These are phyloP conservation scores for Solenopsis invicta DNA, from an alignment of 1,140 invertebrate species.

Conservation along the genomic window DNA sequence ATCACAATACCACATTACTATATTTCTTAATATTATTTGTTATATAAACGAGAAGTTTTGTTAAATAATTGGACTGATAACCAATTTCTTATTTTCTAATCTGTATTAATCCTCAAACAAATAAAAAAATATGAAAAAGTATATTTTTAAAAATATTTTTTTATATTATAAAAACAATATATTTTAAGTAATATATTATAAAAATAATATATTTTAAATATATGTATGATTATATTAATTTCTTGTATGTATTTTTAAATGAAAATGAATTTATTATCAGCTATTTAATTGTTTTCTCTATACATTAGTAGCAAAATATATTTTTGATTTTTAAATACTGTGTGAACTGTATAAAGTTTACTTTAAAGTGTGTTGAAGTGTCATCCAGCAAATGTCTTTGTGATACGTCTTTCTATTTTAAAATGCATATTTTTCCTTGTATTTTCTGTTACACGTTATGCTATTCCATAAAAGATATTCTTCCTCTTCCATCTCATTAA, in stretches of 20 bases:
- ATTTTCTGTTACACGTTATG: conserved; percentile 16
- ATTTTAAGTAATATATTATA: neutral
- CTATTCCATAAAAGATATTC: conserved; percentile 12
- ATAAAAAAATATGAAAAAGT: neutral
- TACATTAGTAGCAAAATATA: neutral
- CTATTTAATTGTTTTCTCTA: neutral
- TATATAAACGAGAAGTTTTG: neutral
- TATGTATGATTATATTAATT: neutral
- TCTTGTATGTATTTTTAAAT: neutral
- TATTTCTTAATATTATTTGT: neutral
- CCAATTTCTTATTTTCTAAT: neutral
- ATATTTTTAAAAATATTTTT: neutral
- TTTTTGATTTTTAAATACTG: neutral
- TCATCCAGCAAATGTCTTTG: neutral
- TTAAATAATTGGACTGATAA: neutral
- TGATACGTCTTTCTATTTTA: neutral
- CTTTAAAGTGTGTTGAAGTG: neutral
- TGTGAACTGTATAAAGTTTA: neutral
- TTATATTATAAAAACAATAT: conserved; percentile 2
- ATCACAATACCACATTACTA: neutral
- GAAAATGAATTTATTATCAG: neutral
- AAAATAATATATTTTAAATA: neutral
- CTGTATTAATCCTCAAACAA: neutral
- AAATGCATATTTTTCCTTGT: neutral
- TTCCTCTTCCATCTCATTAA: conserved; percentile 13